Percentiles rank a stretch among this genome's conserved stretches.
These are phyloP conservation scores for Sesamia inferens DNA, from an alignment of 2,888 invertebrate species.

Conservation along the genomic window DNA sequence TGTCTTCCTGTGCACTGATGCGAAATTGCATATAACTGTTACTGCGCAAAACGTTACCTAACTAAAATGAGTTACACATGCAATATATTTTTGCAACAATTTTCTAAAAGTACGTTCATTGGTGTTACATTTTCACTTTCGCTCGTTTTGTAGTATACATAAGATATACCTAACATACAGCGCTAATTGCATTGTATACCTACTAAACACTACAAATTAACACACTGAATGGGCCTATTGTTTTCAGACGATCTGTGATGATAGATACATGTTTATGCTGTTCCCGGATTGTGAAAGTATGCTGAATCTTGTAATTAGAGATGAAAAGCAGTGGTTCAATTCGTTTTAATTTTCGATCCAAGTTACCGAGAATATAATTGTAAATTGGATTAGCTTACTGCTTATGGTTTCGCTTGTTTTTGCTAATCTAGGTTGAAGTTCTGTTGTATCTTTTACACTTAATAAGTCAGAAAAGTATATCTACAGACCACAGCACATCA, in stretches of 20 bases:
- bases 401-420: background rate
- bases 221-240: constrained; percentile 52
- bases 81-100: constrained; percentile 1
- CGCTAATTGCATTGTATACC: constrained; percentile 51
- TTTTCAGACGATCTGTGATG: constrained; percentile 50
- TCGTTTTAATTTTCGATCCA: constrained; percentile 13
- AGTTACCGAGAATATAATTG: background rate
- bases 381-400: background rate
- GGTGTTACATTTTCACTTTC: constrained; percentile 33
- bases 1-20: constrained; percentile 57
- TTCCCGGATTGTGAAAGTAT: constrained; percentile 47
- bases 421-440: background rate
- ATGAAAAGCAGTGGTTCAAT: constrained; percentile 6
- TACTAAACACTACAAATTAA: constrained; percentile 36
- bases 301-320: constrained; percentile 19
- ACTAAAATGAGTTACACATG: background rate
- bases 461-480: background rate
- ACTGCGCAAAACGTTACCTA: background rate
- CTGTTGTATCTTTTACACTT: background rate
- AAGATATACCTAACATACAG: constrained; percentile 26
- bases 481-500: background rate
- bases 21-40: constrained; percentile 9
- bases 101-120: constrained; percentile 8
- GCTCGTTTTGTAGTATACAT: constrained; percentile 20
- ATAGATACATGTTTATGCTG: constrained; percentile 20